phyloP scores from a whole-genome alignment of 2,113 vertebrate genomes.

The Anthoscopus minutus region DNA sequence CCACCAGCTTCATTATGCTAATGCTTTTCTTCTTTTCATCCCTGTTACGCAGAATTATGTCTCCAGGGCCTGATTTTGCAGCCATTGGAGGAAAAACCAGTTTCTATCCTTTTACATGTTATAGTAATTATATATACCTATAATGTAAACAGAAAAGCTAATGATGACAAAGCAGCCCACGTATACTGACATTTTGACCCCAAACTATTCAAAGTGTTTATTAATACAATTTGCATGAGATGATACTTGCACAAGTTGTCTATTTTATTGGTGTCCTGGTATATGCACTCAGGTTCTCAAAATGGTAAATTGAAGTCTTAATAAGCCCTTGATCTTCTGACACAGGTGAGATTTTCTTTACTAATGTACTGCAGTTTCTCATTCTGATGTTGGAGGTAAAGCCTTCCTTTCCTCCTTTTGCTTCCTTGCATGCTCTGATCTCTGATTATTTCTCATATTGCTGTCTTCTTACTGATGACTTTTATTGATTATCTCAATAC shows the following conservation, averaged over 20 bases:
- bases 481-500: constrained; percentile 31
- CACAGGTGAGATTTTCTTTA: constrained; percentile 38
- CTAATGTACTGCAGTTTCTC: background rate
- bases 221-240: background rate
- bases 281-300: background rate
- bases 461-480: constrained; percentile 20
- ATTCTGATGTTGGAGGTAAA: background rate
- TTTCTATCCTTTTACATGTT: background rate
- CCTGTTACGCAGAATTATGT: background rate
- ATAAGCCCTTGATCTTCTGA: constrained; percentile 13
- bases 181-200: background rate
- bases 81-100: constrained; percentile 8
- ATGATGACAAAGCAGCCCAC: background rate
- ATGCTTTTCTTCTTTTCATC: constrained; percentile 45
- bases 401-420: background rate
- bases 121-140: background rate
- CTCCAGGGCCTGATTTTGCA: constrained; percentile 30
- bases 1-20: constrained; percentile 21
- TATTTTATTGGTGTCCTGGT: background rate
- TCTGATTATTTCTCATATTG: constrained; percentile 15
- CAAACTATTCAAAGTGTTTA: background rate
- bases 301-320: constrained; percentile 11
- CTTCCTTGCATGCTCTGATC: background rate
- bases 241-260: background rate
- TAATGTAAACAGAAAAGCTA: background rate